Evolutionary conservation across 1,140 invertebrate species (phyloP), one percentile per base, ranked within the genome.

Genomic region (Drosophila ogumai): DNA sequence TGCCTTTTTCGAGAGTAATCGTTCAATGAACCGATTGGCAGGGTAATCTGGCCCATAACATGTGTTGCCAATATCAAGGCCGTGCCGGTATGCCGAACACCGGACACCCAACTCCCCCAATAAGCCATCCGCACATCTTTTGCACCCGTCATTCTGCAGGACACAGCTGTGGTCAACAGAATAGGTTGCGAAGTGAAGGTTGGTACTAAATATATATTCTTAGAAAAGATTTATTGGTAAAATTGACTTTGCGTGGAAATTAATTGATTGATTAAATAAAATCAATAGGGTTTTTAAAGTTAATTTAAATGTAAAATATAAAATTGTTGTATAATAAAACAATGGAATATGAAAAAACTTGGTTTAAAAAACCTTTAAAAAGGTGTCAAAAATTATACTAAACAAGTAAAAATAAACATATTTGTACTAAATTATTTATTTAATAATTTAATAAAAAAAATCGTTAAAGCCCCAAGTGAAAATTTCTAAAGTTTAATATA

Each of bases 21-120:
- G 82, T 87, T 86, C 82, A 86, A 87, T 84, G 82, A 82, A 86
- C 69, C 82, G 79, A 86, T 87, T 86, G 82, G 86, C 82, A 86
- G 79, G 82, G 82, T 86, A 86, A 86, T 86, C 82, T 86, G 61
- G 58, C 69, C 65, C 38, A 72, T 75, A 86, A 87, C 82, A 86
- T 86, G 82, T 87, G 82, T 79, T 87, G 54, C 64, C 82, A 60
- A 86, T 85, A 86, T 86, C 82, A 86, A 86, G 82, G 79, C 64
- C 74, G 36, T 69, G 55, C 69, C 76, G 49, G 28, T 52, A 52
- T 36, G 17, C n/a, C 50, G 31, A 52, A 9, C 22, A 47, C 44
- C 19, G 6, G 3, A 31, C 44, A 10, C 25, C 22, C 22, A 28
- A 17, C 49, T 38, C 36, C 72, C 32, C 15, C 32, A 49, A 10